Percentiles rank a stretch among this genome's conserved stretches.
Conservation (phyloP, 2,888 invertebrate genomes). For the Drosophila helvetica region DNA sequence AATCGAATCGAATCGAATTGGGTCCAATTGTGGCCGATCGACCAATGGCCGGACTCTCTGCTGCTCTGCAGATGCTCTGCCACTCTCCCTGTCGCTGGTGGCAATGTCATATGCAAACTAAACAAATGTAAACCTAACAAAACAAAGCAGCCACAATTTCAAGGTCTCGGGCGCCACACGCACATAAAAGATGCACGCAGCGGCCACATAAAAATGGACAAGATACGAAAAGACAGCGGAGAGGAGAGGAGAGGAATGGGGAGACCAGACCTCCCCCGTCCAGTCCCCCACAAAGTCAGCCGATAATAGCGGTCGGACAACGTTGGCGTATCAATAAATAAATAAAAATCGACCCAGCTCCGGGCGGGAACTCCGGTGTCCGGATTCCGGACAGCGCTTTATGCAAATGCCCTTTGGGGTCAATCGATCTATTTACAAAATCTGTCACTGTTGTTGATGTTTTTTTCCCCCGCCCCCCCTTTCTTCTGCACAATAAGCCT, state of each 20-base stretch:
- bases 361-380: slow-evolving; percentile 21
- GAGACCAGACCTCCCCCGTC: neutral
- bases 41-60: slow-evolving; percentile 15
- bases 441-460: slow-evolving; percentile 36
- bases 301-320: slow-evolving; percentile 66
- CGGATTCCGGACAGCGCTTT: slow-evolving; percentile 52
- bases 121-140: slow-evolving; percentile 77
- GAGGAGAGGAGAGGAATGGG: no score
- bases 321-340: slow-evolving; percentile 69
- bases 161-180: slow-evolving; percentile 76
- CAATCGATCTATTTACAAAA: slow-evolving; percentile 67
- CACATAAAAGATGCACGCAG: slow-evolving; percentile 78
- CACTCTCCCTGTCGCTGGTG: slow-evolving; percentile 60
- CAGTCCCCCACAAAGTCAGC: slow-evolving; percentile 8
- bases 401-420: slow-evolving; percentile 63
- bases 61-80: neutral
- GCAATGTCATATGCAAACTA: slow-evolving; percentile 80
- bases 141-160: slow-evolving; percentile 76
- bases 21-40: slow-evolving; percentile 9
- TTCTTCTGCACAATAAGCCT: slow-evolving; percentile 5
- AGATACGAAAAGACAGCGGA: neutral
- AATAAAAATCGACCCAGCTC: slow-evolving; percentile 47
- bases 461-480: neutral
- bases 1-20: slow-evolving; percentile 2
- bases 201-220: slow-evolving; percentile 61